Base-by-base conservation (phyloP, 2,113 vertebrate genomes). In the Geococcyx californianus region DNA sequence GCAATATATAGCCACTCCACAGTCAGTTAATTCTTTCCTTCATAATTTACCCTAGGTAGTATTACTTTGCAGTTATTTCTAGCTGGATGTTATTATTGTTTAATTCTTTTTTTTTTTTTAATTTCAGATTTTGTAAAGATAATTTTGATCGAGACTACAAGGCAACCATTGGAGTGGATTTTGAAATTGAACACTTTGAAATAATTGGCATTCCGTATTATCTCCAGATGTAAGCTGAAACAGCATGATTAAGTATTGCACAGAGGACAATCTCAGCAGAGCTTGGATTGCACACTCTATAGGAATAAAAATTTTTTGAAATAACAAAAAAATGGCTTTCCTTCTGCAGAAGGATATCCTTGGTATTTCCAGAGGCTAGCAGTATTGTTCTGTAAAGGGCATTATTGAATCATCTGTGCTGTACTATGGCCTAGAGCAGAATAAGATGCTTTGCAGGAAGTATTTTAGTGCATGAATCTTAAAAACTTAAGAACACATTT, bases 101-200 rank as follows among this genome's bases (percentile, higher is more conserved):
- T 94, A 3, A 40, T 86, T 33, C 26, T 11, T 16, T 24, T 34
- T 34, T 45, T 20, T 80, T 21, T 75, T 72, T 81, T 9, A 24
- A 67, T 88, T 87, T 9, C 95, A 99, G 99, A 94, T 99, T 99
- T 95, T 99, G 99, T 96, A 99, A 99, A 95, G 98, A 98, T 63
- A 96, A 92, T 26, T 99, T 99, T 95, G 98, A 99, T 84, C 97
- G 98, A 40, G 97, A 99, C 94, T 99, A 99, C 95, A 99, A 99
- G 94, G 99, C 99, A 3, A 99, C 99, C 26, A 99, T 99, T 4
- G 99, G 99, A 29, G 99, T 99, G 16, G 99, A 99, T 97, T 99
- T 99, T 95, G 99, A 99, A 96, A 99, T 99, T 0, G 99, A 99
- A 96, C 97, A 98, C 55, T 99, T 99, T 94, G 98, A 99, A 94